phyloP scores from a whole-genome alignment of 2,797 vertebrate genomes.

The Holocentrus rufus region DNA sequence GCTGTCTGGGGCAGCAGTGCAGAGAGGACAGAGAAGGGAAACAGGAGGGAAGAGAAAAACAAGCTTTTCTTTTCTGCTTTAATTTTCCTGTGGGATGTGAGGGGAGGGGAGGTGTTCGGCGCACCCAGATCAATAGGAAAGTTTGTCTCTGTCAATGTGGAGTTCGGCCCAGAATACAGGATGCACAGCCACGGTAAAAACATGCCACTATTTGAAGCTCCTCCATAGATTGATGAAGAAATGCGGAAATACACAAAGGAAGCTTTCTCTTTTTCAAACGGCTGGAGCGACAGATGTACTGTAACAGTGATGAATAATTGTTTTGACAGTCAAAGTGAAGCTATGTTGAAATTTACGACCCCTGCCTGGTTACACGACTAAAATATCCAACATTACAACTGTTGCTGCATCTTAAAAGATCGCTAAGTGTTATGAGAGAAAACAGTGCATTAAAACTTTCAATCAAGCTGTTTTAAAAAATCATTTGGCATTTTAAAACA shows the following conservation, averaged over 20 bases:
- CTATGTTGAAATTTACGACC: no score
- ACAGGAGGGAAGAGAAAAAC: constrained; percentile 47
- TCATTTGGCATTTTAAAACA: background rate
- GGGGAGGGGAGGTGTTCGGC: constrained; percentile 43
- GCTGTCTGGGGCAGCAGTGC: constrained; percentile 69
- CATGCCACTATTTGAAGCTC: background rate
- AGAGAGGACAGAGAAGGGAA: constrained; percentile 61
- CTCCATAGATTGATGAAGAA: background rate
- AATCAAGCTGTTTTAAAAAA: background rate
- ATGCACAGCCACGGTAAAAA: constrained; percentile 29
- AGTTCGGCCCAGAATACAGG: constrained; percentile 55
- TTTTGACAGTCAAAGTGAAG: background rate
- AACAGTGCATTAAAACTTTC: background rate
- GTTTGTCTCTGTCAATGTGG: constrained; percentile 70
- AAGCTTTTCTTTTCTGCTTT: constrained; percentile 61
- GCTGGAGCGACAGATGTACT: background rate
- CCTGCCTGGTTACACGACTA: no score
- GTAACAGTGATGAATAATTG: background rate
- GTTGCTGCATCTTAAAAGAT: background rate
- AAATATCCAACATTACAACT: no score
- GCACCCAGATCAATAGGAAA: constrained; percentile 66
- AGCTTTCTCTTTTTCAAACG: background rate
- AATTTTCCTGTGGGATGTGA: constrained; percentile 68
- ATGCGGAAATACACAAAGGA: background rate
- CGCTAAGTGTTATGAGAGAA: background rate